Evolutionary conservation across 2,888 invertebrate genomes (phyloP).

Genomic region (Agonum fuliginosum): DNA sequence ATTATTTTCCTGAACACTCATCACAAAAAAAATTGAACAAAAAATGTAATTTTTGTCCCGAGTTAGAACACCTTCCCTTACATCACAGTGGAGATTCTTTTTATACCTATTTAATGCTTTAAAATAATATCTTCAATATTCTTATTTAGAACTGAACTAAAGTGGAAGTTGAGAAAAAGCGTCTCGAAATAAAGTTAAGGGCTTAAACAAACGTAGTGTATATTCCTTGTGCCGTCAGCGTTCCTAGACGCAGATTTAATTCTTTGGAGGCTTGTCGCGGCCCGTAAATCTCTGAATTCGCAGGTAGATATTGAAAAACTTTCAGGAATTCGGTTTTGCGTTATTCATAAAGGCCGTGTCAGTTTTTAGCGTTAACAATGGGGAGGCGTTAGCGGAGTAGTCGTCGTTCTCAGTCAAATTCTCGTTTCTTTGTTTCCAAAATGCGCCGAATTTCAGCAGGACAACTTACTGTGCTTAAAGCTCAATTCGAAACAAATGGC

Average conservation of each 20-base stretch:
- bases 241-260: constrained; percentile 51
- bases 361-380: constrained; percentile 51
- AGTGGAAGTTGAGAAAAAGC: neutral
- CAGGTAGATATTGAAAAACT: constrained; percentile 56
- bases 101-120: too few relatives aligned
- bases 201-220: neutral
- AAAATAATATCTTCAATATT: too few relatives aligned
- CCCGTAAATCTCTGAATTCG: constrained; percentile 52
- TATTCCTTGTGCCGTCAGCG: neutral
- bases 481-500: too few relatives aligned
- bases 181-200: constrained; percentile 1
- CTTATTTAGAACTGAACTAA: neutral
- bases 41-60: too few relatives aligned
- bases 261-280: constrained; percentile 32
- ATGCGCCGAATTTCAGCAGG: neutral
- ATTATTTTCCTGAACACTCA: too few relatives aligned
- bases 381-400: neutral
- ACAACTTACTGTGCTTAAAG: neutral
- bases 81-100: too few relatives aligned
- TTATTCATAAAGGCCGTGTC: constrained; percentile 54
- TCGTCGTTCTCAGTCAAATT: constrained; percentile 27
- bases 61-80: too few relatives aligned
- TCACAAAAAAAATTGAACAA: too few relatives aligned
- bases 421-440: constrained; percentile 31
- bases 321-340: constrained; percentile 55